Base-by-base conservation (phyloP, 2,888 invertebrate genomes). In the Lampropteryx suffumata region DNA sequence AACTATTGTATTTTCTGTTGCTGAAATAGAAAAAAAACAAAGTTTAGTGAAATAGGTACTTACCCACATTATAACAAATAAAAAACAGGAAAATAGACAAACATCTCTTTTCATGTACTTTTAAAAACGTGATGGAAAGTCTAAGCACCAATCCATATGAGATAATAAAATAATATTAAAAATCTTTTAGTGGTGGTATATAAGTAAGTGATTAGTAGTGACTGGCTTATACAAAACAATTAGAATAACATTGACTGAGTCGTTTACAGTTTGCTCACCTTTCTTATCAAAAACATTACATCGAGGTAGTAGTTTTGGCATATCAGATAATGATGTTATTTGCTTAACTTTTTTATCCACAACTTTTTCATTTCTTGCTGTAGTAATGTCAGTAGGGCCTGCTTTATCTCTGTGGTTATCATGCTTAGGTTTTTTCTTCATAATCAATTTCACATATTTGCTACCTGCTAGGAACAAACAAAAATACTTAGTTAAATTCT, bases 1-100 rank as follows among this genome's bases (percentile, higher is more conserved):
- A 1, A 89, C 82, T 62, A 88, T 75, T 32, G 89, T 82, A 57
- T 79, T 86, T 65, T 89, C 88, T 65, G 79, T 54, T 33, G 70
- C 85, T 85, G 79, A 61, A 82, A 89, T 58, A 57, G 30, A 57
- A 59, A 42, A 26, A 37, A 3, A 30, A 24, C 24, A 17, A 17
- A 17, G 17, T 17, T 17, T 17, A 4, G n/a, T n/a, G n/a, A n/a
- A n/a, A n/a, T n/a, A n/a, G n/a, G n/a, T n/a, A n/a, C n/a, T n/a
- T n/a, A n/a, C n/a, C n/a, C n/a, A n/a, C n/a, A n/a, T n/a, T n/a
- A n/a, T n/a, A n/a, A n/a, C n/a, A n/a, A n/a, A n/a, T n/a, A n/a
- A n/a, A n/a, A n/a, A n/a, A n/a, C n/a, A n/a, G n/a, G n/a, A n/a
- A n/a, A n/a, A n/a, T n/a, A n/a, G n/a, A n/a, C n/a, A n/a, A n/a